Percentiles rank a stretch among this genome's conserved stretches.
Evolutionary conservation across 2,113 vertebrate genomes (phyloP).

Genomic region (Ia io): DNA sequence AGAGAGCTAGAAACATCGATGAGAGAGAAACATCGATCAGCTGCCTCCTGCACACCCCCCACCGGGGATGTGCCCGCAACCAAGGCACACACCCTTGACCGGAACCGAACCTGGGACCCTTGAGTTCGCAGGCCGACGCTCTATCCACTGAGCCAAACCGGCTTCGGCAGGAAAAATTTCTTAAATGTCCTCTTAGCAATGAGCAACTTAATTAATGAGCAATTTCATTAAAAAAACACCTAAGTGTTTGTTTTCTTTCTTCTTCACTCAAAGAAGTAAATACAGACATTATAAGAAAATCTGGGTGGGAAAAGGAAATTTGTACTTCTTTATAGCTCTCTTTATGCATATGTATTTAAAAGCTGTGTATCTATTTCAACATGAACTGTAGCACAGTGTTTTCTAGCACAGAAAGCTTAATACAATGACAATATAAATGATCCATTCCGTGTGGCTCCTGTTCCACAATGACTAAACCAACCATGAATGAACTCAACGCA

Average conservation of each 20-base stretch:
- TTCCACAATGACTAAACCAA: slow-evolving; percentile 17
- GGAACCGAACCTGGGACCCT: too few relatives aligned
- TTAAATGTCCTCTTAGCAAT: not conserved
- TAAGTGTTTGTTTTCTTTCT: not conserved
- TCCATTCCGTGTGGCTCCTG: not conserved
- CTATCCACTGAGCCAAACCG: too few relatives aligned
- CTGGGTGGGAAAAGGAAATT: not conserved
- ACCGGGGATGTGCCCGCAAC: too few relatives aligned
- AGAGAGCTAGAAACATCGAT: too few relatives aligned
- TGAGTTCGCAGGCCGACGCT: too few relatives aligned
- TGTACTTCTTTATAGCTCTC: not conserved
- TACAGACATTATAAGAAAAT: not conserved
- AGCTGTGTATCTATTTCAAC: not conserved
- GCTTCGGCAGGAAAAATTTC: not conserved
- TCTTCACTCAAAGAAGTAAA: not conserved
- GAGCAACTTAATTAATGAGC: not conserved
- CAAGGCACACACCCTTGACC: too few relatives aligned
- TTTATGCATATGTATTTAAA: not conserved
- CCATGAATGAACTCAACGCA: not conserved
- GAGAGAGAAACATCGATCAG: too few relatives aligned
- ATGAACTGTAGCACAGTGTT: not conserved
- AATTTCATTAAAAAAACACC: not conserved
- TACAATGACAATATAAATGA: slow-evolving; percentile 23
- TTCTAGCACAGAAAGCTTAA: not conserved
- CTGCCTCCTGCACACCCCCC: too few relatives aligned